Evolutionary conservation across 2,797 vertebrate species (phyloP).

Genomic region (Rhinichthys osculus): DNA sequence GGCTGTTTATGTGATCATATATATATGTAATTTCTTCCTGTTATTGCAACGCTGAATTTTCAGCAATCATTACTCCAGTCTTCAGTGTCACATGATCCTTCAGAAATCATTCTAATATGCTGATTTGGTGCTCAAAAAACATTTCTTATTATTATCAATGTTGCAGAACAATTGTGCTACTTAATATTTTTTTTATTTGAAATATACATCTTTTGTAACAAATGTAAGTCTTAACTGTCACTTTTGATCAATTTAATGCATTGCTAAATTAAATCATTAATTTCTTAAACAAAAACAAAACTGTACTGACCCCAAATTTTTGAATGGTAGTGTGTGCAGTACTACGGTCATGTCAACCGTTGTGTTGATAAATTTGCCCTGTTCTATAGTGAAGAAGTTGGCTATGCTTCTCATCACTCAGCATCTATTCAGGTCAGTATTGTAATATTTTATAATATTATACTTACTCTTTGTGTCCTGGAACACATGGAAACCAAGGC

Average conservation of each 20-base stretch:
- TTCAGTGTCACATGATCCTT: neutral
- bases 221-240: neutral
- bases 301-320: neutral
- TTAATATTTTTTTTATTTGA: neutral
- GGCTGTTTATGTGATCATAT: neutral
- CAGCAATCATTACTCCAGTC: no score
- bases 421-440: conserved; percentile 14
- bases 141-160: neutral
- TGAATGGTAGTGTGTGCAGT: neutral
- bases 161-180: neutral
- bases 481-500: neutral
- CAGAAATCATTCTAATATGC: conserved; percentile 2
- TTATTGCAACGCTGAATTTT: neutral
- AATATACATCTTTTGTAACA: neutral
- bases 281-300: neutral
- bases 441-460: conserved; percentile 25
- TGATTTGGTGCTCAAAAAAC: neutral
- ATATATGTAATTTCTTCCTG: neutral
- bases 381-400: neutral
- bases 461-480: neutral
- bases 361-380: conserved; percentile 7
- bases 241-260: neutral
- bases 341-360: neutral
- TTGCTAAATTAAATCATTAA: neutral
- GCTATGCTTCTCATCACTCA: neutral